These are phyloP conservation scores for Magallana gigas DNA, from an alignment of 1,140 invertebrate genomes.

Conservation along the genomic window DNA sequence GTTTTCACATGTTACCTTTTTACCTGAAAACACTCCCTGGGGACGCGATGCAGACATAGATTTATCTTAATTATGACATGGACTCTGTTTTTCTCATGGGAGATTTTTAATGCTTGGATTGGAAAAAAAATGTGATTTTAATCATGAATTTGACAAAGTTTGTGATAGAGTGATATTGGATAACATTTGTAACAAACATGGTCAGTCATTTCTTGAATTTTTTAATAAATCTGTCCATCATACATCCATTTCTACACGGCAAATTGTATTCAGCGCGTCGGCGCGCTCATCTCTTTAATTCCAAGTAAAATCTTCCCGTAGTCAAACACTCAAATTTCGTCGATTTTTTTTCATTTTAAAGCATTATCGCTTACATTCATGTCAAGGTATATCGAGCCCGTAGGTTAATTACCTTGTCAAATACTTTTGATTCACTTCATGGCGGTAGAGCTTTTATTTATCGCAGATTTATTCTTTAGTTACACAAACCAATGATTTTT, in stretches of 20 bases:
- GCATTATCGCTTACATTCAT: background rate
- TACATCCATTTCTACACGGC: slow-evolving; percentile 38
- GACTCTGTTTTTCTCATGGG: slow-evolving; percentile 47
- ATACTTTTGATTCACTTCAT: background rate
- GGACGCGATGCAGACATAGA: slow-evolving; percentile 46
- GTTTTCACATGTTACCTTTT: slow-evolving; percentile 52
- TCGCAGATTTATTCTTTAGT: too few species aligned
- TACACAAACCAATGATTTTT: background rate
- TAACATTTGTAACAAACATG: slow-evolving; percentile 44
- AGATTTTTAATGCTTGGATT: slow-evolving; percentile 42
- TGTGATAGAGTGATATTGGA: slow-evolving; percentile 20
- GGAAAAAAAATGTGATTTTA: background rate
- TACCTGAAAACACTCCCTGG: slow-evolving; percentile 54
- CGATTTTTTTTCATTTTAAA: background rate
- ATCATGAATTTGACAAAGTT: slow-evolving; percentile 36
- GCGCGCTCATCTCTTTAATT: slow-evolving; percentile 39
- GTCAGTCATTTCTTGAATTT: slow-evolving; percentile 50
- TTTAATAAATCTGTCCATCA: slow-evolving; percentile 26
- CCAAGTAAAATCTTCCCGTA: background rate
- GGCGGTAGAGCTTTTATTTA: too few species aligned
- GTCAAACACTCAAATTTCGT: background rate
- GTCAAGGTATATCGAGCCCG: background rate
- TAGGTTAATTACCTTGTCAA: slow-evolving; percentile 17
- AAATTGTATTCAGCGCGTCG: slow-evolving; percentile 51
- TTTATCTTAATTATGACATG: slow-evolving; percentile 42